Conservation (phyloP, 2,797 vertebrate species). For the Pogoniulus pusillus region DNA sequence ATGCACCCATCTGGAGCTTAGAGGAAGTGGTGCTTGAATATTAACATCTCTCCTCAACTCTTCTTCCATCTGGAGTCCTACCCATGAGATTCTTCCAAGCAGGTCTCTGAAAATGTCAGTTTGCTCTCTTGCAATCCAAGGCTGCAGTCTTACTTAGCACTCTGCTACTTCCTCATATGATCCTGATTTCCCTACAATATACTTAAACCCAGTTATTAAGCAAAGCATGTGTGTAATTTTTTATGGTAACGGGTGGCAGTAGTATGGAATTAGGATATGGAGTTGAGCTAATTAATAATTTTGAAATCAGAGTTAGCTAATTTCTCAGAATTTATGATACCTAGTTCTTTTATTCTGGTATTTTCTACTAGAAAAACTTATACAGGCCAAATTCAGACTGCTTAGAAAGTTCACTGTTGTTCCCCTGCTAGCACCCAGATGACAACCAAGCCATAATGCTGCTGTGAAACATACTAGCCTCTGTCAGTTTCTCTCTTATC, state of each 20-base stretch:
- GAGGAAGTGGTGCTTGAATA: no score
- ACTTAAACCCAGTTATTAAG: background rate
- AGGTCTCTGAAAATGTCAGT: no score
- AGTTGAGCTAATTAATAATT: background rate
- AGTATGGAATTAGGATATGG: background rate
- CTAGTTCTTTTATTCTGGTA: background rate
- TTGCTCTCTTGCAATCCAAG: no score
- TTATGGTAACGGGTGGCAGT: background rate
- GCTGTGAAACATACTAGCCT: background rate
- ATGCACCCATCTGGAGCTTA: no score
- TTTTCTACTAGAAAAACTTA: background rate
- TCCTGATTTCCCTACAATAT: background rate
- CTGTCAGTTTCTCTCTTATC: background rate
- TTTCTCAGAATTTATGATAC: background rate
- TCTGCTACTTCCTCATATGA: no score
- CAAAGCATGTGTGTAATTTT: background rate
- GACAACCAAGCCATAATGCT: background rate
- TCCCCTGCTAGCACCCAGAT: background rate
- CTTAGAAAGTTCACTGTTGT: background rate
- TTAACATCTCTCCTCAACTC: no score
- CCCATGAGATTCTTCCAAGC: no score
- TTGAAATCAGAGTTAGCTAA: background rate
- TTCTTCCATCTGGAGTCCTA: no score
- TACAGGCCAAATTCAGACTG: background rate
- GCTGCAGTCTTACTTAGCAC: no score